These are phyloP conservation scores for Syngnathus rostellatus DNA, from an alignment of 2,797 vertebrate genomes.

Conservation along the genomic window DNA sequence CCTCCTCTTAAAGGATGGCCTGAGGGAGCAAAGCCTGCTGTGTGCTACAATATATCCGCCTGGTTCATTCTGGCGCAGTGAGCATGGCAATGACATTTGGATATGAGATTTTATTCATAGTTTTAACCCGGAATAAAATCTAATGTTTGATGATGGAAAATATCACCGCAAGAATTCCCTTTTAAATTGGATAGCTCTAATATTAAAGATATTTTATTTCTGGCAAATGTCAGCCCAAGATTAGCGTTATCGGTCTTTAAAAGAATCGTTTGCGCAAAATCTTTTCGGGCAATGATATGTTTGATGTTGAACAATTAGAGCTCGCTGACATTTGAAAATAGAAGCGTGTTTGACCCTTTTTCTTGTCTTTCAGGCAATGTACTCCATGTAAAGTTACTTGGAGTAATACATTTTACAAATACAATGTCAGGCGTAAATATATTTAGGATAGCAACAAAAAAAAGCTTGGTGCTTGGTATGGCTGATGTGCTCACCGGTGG, in stretches of 20 bases:
- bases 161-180: slow-evolving; percentile 1
- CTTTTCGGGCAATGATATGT: slow-evolving; percentile 6
- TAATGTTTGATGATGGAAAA: slow-evolving; percentile 1
- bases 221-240: slow-evolving; percentile 4
- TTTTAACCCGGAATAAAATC: slow-evolving; percentile 5
- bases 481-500: slow-evolving; percentile 35
- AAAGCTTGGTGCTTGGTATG: slow-evolving; percentile 24
- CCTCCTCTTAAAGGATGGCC: slow-evolving; percentile 13
- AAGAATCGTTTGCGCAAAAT: slow-evolving; percentile 9
- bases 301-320: slow-evolving; percentile 7
- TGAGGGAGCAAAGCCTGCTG: slow-evolving; percentile 14
- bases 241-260: neutral
- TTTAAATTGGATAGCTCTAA: neutral
- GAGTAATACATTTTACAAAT: slow-evolving; percentile 12
- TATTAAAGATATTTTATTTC: slow-evolving; percentile 1
- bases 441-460: neutral
- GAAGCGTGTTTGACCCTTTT: slow-evolving; percentile 25
- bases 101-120: slow-evolving; percentile 6
- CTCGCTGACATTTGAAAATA: slow-evolving; percentile 19
- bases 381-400: slow-evolving; percentile 23
- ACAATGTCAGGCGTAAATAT: too few species aligned
- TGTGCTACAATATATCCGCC: neutral
- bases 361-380: slow-evolving; percentile 1
- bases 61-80: slow-evolving; percentile 5
- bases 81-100: slow-evolving; percentile 32